Evolutionary conservation across 2,113 vertebrate species (phyloP).

Genomic region (Pogonocichla stellata): DNA sequence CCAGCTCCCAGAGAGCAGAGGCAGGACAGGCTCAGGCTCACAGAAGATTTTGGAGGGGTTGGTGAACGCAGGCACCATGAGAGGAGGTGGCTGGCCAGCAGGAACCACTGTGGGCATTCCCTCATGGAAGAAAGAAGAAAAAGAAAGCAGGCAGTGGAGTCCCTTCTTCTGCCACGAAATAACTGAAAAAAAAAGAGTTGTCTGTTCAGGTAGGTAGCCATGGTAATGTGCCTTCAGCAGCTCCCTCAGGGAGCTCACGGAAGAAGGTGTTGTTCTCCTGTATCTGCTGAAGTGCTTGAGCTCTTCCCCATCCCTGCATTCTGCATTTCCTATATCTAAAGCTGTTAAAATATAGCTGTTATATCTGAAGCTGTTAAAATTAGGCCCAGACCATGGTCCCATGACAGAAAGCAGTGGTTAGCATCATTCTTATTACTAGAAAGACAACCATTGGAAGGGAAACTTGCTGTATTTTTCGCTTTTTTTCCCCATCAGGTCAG

Average conservation of each 20-base stretch:
- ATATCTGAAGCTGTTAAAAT: neutral
- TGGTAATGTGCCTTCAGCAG: neutral
- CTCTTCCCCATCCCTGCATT: neutral
- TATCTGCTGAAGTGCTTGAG: neutral
- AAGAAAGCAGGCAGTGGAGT: neutral
- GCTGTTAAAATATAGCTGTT: neutral
- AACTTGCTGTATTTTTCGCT: neutral
- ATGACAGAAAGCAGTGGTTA: neutral
- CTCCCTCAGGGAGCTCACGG: neutral
- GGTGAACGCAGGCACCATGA: accelerated
- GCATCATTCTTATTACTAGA: neutral
- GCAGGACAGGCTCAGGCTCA: neutral
- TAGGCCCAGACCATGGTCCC: neutral
- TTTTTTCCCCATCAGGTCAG: neutral
- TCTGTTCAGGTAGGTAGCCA: neutral
- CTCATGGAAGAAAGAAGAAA: neutral
- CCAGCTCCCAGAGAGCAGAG: neutral
- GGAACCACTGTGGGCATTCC: neutral
- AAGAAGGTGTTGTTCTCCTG: neutral
- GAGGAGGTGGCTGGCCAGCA: neutral
- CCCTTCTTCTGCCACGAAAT: neutral
- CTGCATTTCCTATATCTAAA: neutral
- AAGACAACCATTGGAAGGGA: neutral
- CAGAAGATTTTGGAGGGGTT: neutral
- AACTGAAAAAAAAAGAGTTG: neutral